phyloP scores from a whole-genome alignment of 1,140 invertebrate genomes.

The Ctenoplectra terminalis region DNA sequence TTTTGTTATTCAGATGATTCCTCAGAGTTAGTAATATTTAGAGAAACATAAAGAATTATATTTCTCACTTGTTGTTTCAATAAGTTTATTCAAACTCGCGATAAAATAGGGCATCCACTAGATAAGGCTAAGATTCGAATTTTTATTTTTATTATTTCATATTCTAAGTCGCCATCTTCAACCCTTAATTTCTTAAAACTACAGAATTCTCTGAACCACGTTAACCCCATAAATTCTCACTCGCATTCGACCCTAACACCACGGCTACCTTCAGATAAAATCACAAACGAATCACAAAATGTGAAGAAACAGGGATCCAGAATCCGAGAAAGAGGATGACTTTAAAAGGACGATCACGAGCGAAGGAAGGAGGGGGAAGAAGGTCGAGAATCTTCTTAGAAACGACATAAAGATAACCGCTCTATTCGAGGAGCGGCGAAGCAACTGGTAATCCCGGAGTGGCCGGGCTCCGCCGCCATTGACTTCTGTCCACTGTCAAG shows the following conservation, averaged over 20 bases:
- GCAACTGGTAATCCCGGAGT: slow-evolving; percentile 53
- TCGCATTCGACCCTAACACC: too few species aligned
- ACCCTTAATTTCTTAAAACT: not conserved
- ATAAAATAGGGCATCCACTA: too few species aligned
- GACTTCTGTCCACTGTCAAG: slow-evolving; percentile 68
- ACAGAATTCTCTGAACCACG: not conserved
- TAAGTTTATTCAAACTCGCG: too few species aligned
- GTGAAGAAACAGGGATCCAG: not conserved
- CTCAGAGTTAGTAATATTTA: too few species aligned
- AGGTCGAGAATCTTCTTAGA: slow-evolving; percentile 63
- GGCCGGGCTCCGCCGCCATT: slow-evolving; percentile 45
- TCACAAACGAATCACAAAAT: not conserved
- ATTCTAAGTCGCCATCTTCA: too few species aligned
- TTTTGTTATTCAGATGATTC: too few species aligned
- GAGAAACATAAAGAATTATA: too few species aligned
- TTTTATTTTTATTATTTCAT: too few species aligned
- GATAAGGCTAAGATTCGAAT: too few species aligned
- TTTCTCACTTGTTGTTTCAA: too few species aligned
- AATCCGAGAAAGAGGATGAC: not conserved
- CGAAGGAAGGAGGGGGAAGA: not conserved
- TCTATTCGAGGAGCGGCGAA: slow-evolving; percentile 54
- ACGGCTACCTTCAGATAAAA: not conserved
- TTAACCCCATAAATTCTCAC: not conserved
- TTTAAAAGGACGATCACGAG: slow-evolving; percentile 33
- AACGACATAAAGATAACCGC: slow-evolving; percentile 67